A percentile compares a stretch with the other conserved stretches of the same genome.
phyloP scores from a whole-genome alignment of 2,888 invertebrate genomes.

The Pocota personata region DNA sequence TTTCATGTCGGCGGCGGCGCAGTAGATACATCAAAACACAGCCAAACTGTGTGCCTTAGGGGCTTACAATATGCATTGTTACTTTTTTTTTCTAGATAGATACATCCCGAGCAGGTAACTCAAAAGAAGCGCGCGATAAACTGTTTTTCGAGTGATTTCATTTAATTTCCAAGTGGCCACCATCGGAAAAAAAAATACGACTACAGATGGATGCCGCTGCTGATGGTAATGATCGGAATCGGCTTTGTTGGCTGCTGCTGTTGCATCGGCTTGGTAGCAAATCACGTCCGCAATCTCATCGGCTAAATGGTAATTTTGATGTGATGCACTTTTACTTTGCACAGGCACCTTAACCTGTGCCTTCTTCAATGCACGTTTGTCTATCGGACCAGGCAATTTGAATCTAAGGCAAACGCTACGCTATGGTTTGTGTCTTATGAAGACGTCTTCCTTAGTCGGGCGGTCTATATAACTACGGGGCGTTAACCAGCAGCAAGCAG shows the following conservation, averaged over 20 bases:
- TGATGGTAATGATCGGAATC: constrained; percentile 1
- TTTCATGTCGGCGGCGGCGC: constrained; percentile 18
- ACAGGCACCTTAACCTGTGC: constrained; percentile 6
- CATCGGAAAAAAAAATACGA: neutral
- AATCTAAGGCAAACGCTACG: constrained; percentile 23
- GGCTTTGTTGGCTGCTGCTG: neutral
- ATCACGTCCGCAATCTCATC: constrained; percentile 73
- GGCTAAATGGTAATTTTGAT: constrained; percentile 70
- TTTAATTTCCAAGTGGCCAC: constrained; percentile 56
- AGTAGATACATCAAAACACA: constrained; percentile 57
- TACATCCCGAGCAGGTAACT: constrained; percentile 21
- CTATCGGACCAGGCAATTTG: constrained; percentile 11
- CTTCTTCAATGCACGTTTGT: constrained; percentile 32
- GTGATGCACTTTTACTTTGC: constrained; percentile 70
- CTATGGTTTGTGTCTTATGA: constrained; percentile 39
- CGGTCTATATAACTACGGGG: constrained; percentile 29
- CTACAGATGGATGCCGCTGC: neutral
- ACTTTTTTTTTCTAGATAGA: constrained; percentile 13
- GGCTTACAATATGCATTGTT: constrained; percentile 3
- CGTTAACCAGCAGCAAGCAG: constrained; percentile 58
- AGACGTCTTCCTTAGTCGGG: constrained; percentile 42
- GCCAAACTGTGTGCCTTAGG: constrained; percentile 8
- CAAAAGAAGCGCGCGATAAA: constrained; percentile 35
- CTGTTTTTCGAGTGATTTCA: constrained; percentile 55
- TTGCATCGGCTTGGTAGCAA: constrained; percentile 54